Base-by-base conservation (phyloP, 1,140 invertebrate species). In the Anoplolepis gracilipes region DNA sequence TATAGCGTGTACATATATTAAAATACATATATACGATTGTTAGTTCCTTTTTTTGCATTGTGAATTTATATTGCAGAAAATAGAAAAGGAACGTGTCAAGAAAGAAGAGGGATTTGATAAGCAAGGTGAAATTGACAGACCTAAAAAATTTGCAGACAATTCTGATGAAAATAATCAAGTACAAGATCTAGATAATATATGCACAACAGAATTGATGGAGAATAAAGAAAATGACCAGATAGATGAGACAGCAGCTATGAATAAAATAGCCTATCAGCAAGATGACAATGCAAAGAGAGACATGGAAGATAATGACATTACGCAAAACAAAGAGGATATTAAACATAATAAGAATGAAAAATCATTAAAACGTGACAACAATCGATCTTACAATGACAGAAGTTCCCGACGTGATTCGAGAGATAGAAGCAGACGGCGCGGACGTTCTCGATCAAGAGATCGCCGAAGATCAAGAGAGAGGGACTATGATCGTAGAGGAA, bases 51-150 rank as follows among this genome's bases (percentile, higher is more conserved):
- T 13, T 39, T 11, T 36, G 2, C 36, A 59, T 16, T 84, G 42
- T 39, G 28, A 39, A 69, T 86, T 77, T 64, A 42, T 88, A 92
- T 87, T 87, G 6, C 64, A 96, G 95, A 96, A 96, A 93, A 95
- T 96, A 61, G 97, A 97, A 93, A 96, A 96, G 81, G 96, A 96
- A 90, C 95, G 95, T 55, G 95, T 96, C 85, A 93, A 96, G 86
- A 95, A 95, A 28, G 96, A 97, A 84, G 96, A 96, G 75, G 96
- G 97, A 90, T 93, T 95, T 1, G 46, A 49, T 49, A 96, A 96
- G 81, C 95, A 96, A 8, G 95, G 96, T 19, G 96, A 97, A 89
- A 93, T 94, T 49, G 95, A 96, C 70, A 95, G 96, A 36, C 96
- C 96, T 84, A 95, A 95, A 81, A 95, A 96, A 87, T 94, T 93